Evolutionary conservation across 2,113 vertebrate genomes (phyloP).

Genomic region (Rhineura floridana): DNA sequence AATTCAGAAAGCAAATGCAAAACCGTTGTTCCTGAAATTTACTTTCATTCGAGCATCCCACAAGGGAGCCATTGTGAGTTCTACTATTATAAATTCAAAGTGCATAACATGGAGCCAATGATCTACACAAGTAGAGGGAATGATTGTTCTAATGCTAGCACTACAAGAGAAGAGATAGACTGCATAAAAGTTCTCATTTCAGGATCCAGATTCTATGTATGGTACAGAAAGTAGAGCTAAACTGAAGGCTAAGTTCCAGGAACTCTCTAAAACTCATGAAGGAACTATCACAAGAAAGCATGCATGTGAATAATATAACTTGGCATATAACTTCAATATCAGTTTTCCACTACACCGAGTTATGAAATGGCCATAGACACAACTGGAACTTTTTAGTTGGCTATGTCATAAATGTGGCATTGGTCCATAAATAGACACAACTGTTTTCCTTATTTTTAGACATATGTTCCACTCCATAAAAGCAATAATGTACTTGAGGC

Average conservation of each 20-base stretch:
- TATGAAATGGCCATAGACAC: constrained; percentile 72
- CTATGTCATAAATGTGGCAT: constrained; percentile 72
- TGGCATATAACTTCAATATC: constrained; percentile 70
- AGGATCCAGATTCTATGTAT: constrained; percentile 55
- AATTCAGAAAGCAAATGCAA: constrained; percentile 29
- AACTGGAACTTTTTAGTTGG: constrained; percentile 70
- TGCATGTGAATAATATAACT: constrained; percentile 71
- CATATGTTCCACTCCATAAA: constrained; percentile 70
- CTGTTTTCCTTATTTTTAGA: constrained; percentile 75
- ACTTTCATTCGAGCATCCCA: neutral
- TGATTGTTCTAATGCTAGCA: constrained; percentile 61
- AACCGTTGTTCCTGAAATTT: neutral
- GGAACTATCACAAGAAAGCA: constrained; percentile 65
- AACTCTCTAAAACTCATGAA: constrained; percentile 27
- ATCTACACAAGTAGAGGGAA: constrained; percentile 1
- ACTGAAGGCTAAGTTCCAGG: constrained; percentile 19
- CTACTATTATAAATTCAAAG: neutral
- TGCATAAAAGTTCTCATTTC: constrained; percentile 50
- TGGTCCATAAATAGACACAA: constrained; percentile 71
- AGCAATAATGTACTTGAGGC: constrained; percentile 53
- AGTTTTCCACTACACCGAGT: constrained; percentile 68
- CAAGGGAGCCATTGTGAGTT: constrained; percentile 3
- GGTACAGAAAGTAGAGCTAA: constrained; percentile 27
- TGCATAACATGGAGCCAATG: constrained; percentile 39
- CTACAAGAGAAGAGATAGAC: constrained; percentile 23